Base-by-base conservation (phyloP, 2,113 vertebrate genomes). In the Theristicus caerulescens region DNA sequence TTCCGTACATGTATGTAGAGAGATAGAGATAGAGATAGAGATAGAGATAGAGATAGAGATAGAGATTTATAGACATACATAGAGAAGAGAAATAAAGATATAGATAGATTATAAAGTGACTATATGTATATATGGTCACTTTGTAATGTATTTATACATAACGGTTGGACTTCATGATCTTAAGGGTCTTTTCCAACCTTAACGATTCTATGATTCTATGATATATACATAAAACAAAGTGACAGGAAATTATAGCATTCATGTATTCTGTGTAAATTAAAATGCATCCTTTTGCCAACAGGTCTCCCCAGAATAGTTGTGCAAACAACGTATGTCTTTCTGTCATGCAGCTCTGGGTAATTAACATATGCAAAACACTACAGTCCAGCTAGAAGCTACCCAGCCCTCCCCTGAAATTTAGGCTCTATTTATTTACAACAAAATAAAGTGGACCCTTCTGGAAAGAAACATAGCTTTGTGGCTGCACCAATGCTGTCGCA, bases 371-470 rank as follows among this genome's bases (percentile, higher is more conserved):
- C 97, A 98, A 98, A 99, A 97, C 98, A 97, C 97, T 94, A 97
- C 97, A 97, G 98, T 98, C 72, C 95, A 98, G 97, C 98, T 98
- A 98, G 98, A 98, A 98, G 97, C 98, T 97, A 96, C 96, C 93
- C 97, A 98, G 61, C 90, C 96, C 97, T 98, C 97, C 96, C 96
- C 96, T 97, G 98, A 98, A 98, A 98, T 98, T 98, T 96, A 98
- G 97, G 97, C 96, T 98, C 97, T 98, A 98, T 98, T 98, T 99
- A 98, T 98, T 98, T 98, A 98, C 98, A 98, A 96, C 98, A 98
- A 98, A 98, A 98, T 98, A 98, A 98, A 99, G 98, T 98, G 98
- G 97, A 97, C 98, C 98, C 98, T 98, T 98, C 98, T 98, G 98
- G 98, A 98, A 98, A 98, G 98, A 98, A 98, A 98, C 98, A 98